Evolutionary conservation across 2,113 vertebrate species (phyloP).

Genomic region (Sturnira hondurensis): DNA sequence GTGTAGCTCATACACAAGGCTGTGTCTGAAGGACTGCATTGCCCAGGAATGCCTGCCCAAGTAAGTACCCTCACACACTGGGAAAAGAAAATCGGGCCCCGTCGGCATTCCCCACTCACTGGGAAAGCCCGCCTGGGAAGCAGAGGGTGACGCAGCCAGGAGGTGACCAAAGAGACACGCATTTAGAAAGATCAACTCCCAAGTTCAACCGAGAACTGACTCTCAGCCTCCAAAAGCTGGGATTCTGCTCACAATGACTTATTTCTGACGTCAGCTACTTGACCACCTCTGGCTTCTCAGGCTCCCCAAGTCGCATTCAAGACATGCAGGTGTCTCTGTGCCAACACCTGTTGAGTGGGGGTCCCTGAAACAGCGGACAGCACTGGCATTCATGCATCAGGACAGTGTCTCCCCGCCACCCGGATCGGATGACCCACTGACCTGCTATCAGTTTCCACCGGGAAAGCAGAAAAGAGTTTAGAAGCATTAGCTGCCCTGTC

Average conservation of each 20-base stretch:
- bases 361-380: not conserved
- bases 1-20: not conserved
- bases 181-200: not conserved
- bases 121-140: not conserved
- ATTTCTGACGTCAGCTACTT: not conserved
- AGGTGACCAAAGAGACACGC: not conserved
- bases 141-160: not conserved
- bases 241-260: not conserved
- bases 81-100: not conserved
- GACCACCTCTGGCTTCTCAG: not conserved
- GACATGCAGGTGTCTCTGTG: not conserved
- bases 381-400: not conserved
- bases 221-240: not conserved
- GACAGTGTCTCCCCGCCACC: not conserved
- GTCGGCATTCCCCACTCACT: not conserved
- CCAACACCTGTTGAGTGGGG: not conserved
- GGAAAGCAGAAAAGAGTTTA: not conserved
- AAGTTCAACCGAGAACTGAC: not conserved
- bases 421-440: rapidly evolving
- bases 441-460: not conserved
- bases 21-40: not conserved
- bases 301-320: not conserved
- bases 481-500: not conserved
- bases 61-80: not conserved
- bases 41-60: not conserved